These are phyloP conservation scores for Ianthella basta DNA, from an alignment of 37 sponge, comb jelly and placozoan species.

Conservation along the genomic window DNA sequence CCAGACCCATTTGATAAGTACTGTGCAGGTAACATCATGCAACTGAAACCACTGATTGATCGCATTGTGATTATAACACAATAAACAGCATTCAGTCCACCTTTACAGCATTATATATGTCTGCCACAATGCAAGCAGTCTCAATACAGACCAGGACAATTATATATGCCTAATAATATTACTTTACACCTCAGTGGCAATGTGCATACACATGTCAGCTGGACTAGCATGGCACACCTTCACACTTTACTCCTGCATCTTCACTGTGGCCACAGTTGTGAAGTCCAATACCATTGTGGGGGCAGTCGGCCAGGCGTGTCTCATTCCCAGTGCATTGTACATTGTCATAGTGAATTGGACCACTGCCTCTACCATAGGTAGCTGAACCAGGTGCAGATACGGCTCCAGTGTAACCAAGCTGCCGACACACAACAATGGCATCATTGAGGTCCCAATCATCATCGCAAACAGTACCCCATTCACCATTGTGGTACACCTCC, in stretches of 20 bases:
- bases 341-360: background rate
- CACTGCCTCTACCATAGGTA: background rate
- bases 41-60: too few relatives aligned
- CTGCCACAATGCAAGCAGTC: too few relatives aligned
- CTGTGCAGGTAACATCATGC: too few relatives aligned
- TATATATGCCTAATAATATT: too few relatives aligned
- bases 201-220: background rate
- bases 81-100: too few relatives aligned
- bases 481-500: background rate
- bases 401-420: background rate
- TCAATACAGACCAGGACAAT: too few relatives aligned
- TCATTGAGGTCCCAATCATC: background rate
- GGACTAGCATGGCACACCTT: too few relatives aligned
- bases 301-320: background rate
- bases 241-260: too few relatives aligned
- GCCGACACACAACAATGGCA: constrained; percentile 19
- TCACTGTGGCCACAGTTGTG: background rate
- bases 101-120: too few relatives aligned
- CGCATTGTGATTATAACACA: too few relatives aligned
- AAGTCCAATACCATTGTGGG: background rate
- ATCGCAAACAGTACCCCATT: constrained; percentile 32
- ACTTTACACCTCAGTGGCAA: too few relatives aligned
- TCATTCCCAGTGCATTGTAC: background rate
- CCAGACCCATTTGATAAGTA: too few relatives aligned
- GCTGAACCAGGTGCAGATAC: background rate